phyloP scores from a whole-genome alignment of 2,888 invertebrate species.

The Pseudococcus longispinus region DNA sequence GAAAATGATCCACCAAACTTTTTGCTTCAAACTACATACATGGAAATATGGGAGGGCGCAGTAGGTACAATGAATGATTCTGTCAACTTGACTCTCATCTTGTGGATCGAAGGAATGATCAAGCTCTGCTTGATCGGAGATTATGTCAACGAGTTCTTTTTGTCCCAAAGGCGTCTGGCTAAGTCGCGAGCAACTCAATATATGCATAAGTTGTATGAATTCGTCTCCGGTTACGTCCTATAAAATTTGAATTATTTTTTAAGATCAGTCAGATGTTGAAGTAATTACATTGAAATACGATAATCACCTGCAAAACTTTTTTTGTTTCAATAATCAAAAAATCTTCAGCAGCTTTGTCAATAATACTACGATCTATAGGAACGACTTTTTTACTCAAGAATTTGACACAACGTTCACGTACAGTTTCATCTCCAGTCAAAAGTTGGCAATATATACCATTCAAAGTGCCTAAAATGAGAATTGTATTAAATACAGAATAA shows the following conservation, averaged over 20 bases:
- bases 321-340: slow-evolving; percentile 82
- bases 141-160: slow-evolving; percentile 84
- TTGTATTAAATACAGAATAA: background rate
- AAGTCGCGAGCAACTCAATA: slow-evolving; percentile 80
- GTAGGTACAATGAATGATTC: slow-evolving; percentile 84
- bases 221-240: slow-evolving; percentile 91
- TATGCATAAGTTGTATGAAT: slow-evolving; percentile 86
- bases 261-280: background rate
- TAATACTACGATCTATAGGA: slow-evolving; percentile 76
- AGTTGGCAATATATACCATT: slow-evolving; percentile 76
- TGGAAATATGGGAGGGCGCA: slow-evolving; percentile 88
- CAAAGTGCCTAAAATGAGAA: slow-evolving; percentile 67
- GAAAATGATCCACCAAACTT: background rate
- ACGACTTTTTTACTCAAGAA: slow-evolving; percentile 86
- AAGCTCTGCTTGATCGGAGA: slow-evolving; percentile 85
- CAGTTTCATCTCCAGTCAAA: slow-evolving; percentile 73
- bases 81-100: slow-evolving; percentile 79
- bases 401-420: slow-evolving; percentile 85
- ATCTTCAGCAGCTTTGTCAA: slow-evolving; percentile 86
- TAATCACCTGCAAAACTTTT: slow-evolving; percentile 77
- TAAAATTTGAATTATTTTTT: slow-evolving; percentile 56
- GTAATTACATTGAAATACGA: background rate
- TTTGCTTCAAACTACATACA: slow-evolving; percentile 54
- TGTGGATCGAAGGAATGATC: slow-evolving; percentile 65
- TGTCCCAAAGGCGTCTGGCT: slow-evolving; percentile 84